Evolutionary conservation across 2,888 invertebrate species (phyloP).

Genomic region (Eupithecia pulchellata): DNA sequence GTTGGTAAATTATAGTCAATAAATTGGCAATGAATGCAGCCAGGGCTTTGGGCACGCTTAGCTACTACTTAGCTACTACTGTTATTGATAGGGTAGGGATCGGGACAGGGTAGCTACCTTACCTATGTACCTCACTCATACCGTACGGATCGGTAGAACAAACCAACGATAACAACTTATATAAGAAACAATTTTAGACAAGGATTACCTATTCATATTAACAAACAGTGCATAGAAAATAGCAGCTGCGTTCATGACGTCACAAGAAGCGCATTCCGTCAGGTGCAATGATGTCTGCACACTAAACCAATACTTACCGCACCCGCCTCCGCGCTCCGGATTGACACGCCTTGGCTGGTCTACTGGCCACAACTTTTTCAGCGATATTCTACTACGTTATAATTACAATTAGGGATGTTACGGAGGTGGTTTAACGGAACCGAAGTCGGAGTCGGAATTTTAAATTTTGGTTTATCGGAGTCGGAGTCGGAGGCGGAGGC

Average conservation of each 20-base stretch:
- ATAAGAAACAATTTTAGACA: not conserved
- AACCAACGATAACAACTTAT: not conserved
- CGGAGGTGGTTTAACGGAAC: too few relatives aligned
- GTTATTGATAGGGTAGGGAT: too few relatives aligned
- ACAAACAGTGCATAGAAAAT: not conserved
- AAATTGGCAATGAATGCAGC: too few relatives aligned
- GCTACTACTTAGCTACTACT: too few relatives aligned
- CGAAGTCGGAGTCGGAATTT: too few relatives aligned
- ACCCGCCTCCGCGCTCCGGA: not conserved
- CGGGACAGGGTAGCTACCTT: too few relatives aligned
- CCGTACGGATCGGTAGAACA: not conserved
- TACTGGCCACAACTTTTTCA: not conserved
- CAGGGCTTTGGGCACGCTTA: too few relatives aligned
- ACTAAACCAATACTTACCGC: not conserved
- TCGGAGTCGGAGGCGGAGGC: too few relatives aligned
- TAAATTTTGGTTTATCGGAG: too few relatives aligned
- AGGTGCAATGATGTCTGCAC: not conserved
- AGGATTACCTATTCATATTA: too few relatives aligned
- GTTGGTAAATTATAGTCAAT: not conserved
- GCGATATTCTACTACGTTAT: slow-evolving; percentile 15
- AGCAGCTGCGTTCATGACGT: not conserved
- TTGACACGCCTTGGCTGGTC: slow-evolving; percentile 1
- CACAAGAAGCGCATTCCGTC: not conserved
- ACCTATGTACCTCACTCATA: not conserved
- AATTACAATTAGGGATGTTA: too few relatives aligned